Conservation (phyloP, 2,888 invertebrate genomes). For the Pyrgus malvae region DNA sequence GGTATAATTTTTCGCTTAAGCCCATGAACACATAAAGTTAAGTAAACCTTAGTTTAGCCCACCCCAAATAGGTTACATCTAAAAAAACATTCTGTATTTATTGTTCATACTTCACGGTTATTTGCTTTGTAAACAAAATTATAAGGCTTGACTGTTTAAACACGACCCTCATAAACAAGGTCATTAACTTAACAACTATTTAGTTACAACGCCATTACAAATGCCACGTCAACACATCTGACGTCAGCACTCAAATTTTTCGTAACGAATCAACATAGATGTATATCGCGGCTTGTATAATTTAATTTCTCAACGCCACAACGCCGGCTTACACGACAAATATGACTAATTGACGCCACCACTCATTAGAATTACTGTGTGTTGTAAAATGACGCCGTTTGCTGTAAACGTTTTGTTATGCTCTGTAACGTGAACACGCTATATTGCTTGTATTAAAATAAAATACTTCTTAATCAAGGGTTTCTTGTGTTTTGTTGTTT, state of each 20-base stretch:
- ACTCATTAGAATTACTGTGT: conserved; percentile 50
- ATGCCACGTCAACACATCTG: background rate
- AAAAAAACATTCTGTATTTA: too few relatives aligned
- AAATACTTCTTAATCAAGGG: background rate
- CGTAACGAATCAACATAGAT: conserved; percentile 17
- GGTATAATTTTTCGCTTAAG: too few relatives aligned
- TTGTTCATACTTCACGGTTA: too few relatives aligned
- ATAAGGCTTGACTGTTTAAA: too few relatives aligned
- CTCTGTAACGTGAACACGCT: conserved; percentile 36
- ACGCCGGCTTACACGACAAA: conserved; percentile 50
- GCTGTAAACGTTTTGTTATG: conserved; percentile 45
- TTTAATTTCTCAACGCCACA: conserved; percentile 56
- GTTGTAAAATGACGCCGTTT: conserved; percentile 14
- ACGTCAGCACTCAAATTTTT: conserved; percentile 10
- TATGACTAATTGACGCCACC: conserved; percentile 59
- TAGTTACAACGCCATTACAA: background rate
- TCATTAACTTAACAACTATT: conserved; percentile 7
- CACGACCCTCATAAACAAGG: too few relatives aligned
- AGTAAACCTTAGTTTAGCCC: too few relatives aligned
- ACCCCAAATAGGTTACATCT: too few relatives aligned
- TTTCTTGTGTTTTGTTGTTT: too few relatives aligned
- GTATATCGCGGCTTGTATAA: conserved; percentile 37
- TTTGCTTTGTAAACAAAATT: too few relatives aligned
- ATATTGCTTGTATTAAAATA: conserved; percentile 1
- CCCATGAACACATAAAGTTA: too few relatives aligned